Evolutionary conservation across 2,888 invertebrate genomes (phyloP).

Genomic region (Campoplex nolae): DNA sequence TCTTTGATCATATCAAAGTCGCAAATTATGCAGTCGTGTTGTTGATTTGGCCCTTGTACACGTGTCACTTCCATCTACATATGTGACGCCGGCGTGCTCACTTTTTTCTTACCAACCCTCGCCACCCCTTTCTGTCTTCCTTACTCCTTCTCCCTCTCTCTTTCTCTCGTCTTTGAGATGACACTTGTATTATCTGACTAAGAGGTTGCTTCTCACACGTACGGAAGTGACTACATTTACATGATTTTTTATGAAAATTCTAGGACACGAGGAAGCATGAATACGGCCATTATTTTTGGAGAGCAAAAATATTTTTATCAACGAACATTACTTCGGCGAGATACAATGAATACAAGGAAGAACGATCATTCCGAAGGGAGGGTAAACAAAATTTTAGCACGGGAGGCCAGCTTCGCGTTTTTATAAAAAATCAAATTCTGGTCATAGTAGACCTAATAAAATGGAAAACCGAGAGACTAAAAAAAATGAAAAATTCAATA

Average conservation of each 20-base stretch:
- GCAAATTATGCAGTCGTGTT: conserved; percentile 68
- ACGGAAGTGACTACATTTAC: not conserved
- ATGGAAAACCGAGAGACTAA: too few relatives aligned
- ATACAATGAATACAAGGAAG: too few relatives aligned
- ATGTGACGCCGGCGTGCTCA: not conserved
- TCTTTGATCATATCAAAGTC: conserved; percentile 66
- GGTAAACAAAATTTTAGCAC: too few relatives aligned
- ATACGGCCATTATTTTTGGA: not conserved
- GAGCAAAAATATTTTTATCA: not conserved
- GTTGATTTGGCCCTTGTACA: conserved; percentile 57
- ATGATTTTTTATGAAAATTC: conserved; percentile 7
- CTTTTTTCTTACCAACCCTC: not conserved
- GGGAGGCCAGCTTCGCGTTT: too few relatives aligned
- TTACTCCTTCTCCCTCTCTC: not conserved
- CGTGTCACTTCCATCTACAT: conserved; percentile 40
- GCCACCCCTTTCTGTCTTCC: not conserved
- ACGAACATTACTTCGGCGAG: too few relatives aligned
- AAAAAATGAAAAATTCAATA: too few relatives aligned
- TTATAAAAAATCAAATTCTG: too few relatives aligned
- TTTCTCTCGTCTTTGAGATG: not conserved
- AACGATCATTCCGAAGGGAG: too few relatives aligned
- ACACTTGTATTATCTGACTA: not conserved
- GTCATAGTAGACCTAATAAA: too few relatives aligned
- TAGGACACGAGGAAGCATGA: not conserved
- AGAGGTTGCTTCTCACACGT: not conserved